Base-by-base conservation (phyloP, 1,140 invertebrate genomes). In the Drosophila parvula region DNA sequence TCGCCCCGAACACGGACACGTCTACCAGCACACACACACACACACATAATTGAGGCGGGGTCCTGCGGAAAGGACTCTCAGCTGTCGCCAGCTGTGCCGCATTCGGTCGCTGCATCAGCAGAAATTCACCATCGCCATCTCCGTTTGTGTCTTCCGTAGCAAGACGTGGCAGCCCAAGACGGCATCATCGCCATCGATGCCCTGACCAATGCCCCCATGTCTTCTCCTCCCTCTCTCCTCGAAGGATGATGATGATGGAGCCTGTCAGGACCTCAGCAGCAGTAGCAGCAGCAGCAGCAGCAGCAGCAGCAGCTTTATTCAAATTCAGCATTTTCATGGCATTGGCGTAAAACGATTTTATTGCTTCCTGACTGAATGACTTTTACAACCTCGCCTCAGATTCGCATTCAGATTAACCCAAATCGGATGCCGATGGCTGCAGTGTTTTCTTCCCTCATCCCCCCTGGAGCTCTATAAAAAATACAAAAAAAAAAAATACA, bases 261-360 rank as follows among this genome's bases (percentile, higher is more conserved):
- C 38, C 36, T 70, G 65, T 28, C 41, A 50, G 30, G 50, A 36
- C 27, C 22, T 28, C 16, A 32, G 12, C 27, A 59, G n/a, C 16
- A 43, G 14, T 12, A n/a, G 30, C 4, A 58, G 57, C 0, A 34
- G 10, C 11, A 22, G 55, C 11, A 64, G 63, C 56, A 22, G 43
- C 3, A 50, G 32, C 59, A 51, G 58, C 32, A 36, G 18, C 74
- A 85, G 77, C 84, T 89, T 88, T 88, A 88, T 88, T 88, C 84
- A 88, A 88, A 88, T 88, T 89, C 84, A 89, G 84, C 84, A 88
- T 78, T 88, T 89, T 89, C 84, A 84, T 88, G 78, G 84, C 84
- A 89, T 74, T 88, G 84, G 78, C 84, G 85, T 88, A 88, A 88
- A 88, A 88, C 89, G 77, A 89, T 89, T 88, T 88, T 88, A 88